Evolutionary conservation across 2,113 vertebrate species (phyloP), one percentile per base, ranked within the genome.

Genomic region (Callorhinus ursinus): DNA sequence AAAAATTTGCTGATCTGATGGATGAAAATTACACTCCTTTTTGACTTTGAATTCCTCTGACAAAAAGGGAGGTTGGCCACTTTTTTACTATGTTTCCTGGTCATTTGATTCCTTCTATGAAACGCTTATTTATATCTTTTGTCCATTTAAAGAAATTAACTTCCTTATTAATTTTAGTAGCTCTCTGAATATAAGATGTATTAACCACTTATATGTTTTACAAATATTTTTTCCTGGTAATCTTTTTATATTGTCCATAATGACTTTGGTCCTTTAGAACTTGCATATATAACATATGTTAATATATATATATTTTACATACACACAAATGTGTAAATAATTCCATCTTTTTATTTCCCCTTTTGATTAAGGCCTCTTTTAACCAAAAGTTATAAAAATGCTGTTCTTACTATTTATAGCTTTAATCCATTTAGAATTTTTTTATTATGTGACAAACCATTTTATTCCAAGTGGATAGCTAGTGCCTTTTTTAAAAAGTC

Each of bases 331-430:
- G 18, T 33, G 18, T 13, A 76, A 69, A 51, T 49, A 88, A 71
- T 42, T 63, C 10, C 19, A 63, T 28, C 9, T 88, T 85, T 84
- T 74, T 76, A 19, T 87, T 92, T 71, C 22, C 13, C 26, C 15
- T 72, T 31, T 49, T 80, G 28, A n/a, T 88, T 84, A 80, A 57
- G 57, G 26, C 5, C 15, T 90, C 57, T 61, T 67, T 82, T 74
- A 74, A 80, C 3, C 10, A 90, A 12, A 96, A 72, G 26, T 74
- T 83, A 65, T 55, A 36, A 61, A 61, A 61, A 80, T 39, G 51
- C 63, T 67, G 12, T 61, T 88, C 69, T 88, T 87, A 93, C 88
- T 18, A 84, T 94, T 96, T 88, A 93, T 31, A 49, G 71, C 61
- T 87, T 88, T 93, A 79, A 67, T 80, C 1, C 39, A 90, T 26